Base-by-base conservation (phyloP, 1,140 invertebrate genomes). In the Pseudoatta argentina region DNA sequence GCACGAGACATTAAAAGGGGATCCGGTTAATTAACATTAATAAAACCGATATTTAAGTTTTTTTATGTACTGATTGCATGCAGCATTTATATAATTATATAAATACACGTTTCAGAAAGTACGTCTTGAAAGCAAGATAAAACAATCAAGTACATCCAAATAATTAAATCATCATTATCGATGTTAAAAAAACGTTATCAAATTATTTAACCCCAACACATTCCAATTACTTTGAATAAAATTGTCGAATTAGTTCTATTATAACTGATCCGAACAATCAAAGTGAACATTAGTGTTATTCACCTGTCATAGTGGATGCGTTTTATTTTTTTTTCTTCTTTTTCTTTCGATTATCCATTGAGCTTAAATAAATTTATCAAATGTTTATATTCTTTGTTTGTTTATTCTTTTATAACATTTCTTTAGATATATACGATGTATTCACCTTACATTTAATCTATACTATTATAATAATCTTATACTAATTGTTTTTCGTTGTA, bases 1-100 rank as follows among this genome's bases (percentile, higher is more conserved):
- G 10, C 21, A 27, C 21, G 16, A 48, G 34, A 4, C 5, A 77
- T 77, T 14, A 30, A 64, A 77, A 12, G n/a, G 21, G 16, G 21
- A 1, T 64, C 10, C 6, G 59, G 16, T 77, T 63, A 77, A 77
- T 24, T n/a, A 10, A 39, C 39, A 44, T 77, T 44, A 10, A 44
- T 63, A 27, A 77, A 77, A 63, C 30, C 27, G 21, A 63, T 21
- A 27, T 39, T 77, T 44, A 77, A 77, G 21, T 12, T 4, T 44
- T 44, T 67, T 24, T 77, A 76, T 39, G n/a, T 4, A 24, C 16
- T 7, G n/a, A 3, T 18, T 73, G 48, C 34, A 21, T 27, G 30
- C n/a, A 16, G 10, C 5, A 44, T 44, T 55, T 57, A 34, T 59
- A 3, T 14, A 51, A 16, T 51, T 5, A 57, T 21, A 61, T n/a